These are phyloP conservation scores for Epinephelus moara DNA, from an alignment of 2,113 vertebrate species.

Conservation along the genomic window DNA sequence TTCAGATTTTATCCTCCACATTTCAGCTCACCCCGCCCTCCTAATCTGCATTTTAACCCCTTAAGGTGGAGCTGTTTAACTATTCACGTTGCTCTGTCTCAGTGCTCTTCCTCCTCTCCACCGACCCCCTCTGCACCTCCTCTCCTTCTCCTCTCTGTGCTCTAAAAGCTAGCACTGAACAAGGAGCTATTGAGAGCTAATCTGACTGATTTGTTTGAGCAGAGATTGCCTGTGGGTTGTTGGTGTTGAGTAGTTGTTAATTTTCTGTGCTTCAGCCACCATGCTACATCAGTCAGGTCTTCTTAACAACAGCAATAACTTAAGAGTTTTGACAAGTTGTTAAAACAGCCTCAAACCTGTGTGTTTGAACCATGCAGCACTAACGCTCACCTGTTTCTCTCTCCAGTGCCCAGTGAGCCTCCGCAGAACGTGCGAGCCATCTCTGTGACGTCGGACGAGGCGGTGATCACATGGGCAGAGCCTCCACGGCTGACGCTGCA, in stretches of 20 bases:
- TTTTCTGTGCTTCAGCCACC: conserved; percentile 38
- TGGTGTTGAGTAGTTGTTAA: conserved; percentile 45
- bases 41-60: conserved; percentile 67
- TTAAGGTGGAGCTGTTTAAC: conserved; percentile 52
- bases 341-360: neutral
- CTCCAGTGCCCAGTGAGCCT: conserved; percentile 95
- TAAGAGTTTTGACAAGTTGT: neutral
- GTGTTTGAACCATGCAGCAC: neutral
- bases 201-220: conserved; percentile 71
- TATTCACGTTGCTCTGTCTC: conserved; percentile 44
- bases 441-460: conserved; percentile 97
- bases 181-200: conserved; percentile 63
- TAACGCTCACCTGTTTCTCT: conserved; percentile 24
- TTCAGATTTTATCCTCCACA: conserved; percentile 47
- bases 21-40: conserved; percentile 33
- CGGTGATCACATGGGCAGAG: conserved; percentile 96
- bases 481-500: conserved; percentile 97
- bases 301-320: conserved; percentile 28
- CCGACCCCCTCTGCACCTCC: neutral
- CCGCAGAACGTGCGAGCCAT: conserved; percentile 95
- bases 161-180: conserved; percentile 57
- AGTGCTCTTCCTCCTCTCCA: conserved; percentile 8
- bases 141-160: conserved; percentile 17
- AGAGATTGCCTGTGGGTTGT: conserved; percentile 49
- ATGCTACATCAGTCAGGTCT: conserved; percentile 27